Base-by-base conservation (phyloP, 2,113 vertebrate species). In the Ammodytes dubius region DNA sequence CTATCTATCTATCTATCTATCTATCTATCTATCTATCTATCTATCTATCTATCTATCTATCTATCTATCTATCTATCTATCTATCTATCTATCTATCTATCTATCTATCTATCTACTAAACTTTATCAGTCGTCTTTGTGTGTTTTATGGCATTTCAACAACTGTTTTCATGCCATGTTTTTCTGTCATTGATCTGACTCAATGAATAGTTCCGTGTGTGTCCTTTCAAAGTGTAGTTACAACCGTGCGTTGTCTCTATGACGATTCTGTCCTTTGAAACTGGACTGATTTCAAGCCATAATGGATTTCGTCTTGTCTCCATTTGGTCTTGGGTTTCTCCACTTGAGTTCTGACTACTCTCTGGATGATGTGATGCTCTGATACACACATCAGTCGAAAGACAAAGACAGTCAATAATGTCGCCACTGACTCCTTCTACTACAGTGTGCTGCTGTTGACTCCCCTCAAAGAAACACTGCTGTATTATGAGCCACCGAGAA, bases 111-210 rank as follows among this genome's bases (percentile, higher is more conserved):
- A 27, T 27, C 27, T 35, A 37, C 37, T 27, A n/a, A 54, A 5
- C 40, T 52, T 6, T 5, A 39, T 65, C 54, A 57, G 35, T 39
- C 74, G 70, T 77, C 54, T 77, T 37, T 61, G 57, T 37, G 58
- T 74, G 35, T 79, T 70, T 79, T 59, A 70, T 84, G 75, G 70
- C 82, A 80, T 74, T 77, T 71, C n/a, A 69, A 53, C 65, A 35
- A 17, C 63, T 68, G 69, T 63, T 78, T 46, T 52, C 47, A 57
- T 67, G 72, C 57, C 47, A 40, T 7, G 46, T 43, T 54, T 70
- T 39, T 68, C 70, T 46, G 60, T 67, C 47, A 4, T 65, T 47
- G 7, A 43, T 49, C 53, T 52, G 59, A 65, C 65, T 71, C 49
- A 75, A 1, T 40, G 59, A 56, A 14, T 27, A 81, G 50, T 4